Conservation (phyloP, 2,888 invertebrate species). For the Isoperla grammatica region DNA sequence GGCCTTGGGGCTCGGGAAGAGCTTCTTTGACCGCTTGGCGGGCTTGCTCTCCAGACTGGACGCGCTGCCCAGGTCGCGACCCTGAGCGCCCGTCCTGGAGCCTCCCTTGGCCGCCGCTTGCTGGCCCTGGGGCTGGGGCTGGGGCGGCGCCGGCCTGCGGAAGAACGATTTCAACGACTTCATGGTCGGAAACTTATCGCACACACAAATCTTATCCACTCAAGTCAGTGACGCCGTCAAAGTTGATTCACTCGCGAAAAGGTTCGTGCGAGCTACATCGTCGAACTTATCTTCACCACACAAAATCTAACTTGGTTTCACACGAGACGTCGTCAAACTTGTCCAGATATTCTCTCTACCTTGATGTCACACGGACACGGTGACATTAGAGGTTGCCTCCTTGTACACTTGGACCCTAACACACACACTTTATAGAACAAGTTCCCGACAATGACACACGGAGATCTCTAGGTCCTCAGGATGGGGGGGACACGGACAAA, state of each 20-base stretch:
- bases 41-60: slow-evolving; percentile 58
- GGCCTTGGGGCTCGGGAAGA: slow-evolving; percentile 27
- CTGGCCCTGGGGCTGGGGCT: slow-evolving; percentile 8
- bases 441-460: too few species aligned
- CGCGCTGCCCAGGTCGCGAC: slow-evolving; percentile 55
- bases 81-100: slow-evolving; percentile 51
- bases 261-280: neutral
- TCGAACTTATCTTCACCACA: too few species aligned
- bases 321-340: too few species aligned
- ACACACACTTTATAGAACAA: too few species aligned
- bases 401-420: too few species aligned
- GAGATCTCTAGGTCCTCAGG: too few species aligned
- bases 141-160: slow-evolving; percentile 54
- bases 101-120: slow-evolving; percentile 29
- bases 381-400: too few species aligned
- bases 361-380: too few species aligned
- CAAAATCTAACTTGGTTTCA: too few species aligned
- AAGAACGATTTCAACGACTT: slow-evolving; percentile 89
- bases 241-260: neutral
- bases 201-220: neutral
- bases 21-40: slow-evolving; percentile 48
- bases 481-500: too few species aligned
- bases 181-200: slow-evolving; percentile 53
- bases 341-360: too few species aligned
- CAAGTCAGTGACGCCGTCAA: too few species aligned